phyloP scores from a whole-genome alignment of 2,888 invertebrate genomes.

The Chaetogeoica ovagalla region DNA sequence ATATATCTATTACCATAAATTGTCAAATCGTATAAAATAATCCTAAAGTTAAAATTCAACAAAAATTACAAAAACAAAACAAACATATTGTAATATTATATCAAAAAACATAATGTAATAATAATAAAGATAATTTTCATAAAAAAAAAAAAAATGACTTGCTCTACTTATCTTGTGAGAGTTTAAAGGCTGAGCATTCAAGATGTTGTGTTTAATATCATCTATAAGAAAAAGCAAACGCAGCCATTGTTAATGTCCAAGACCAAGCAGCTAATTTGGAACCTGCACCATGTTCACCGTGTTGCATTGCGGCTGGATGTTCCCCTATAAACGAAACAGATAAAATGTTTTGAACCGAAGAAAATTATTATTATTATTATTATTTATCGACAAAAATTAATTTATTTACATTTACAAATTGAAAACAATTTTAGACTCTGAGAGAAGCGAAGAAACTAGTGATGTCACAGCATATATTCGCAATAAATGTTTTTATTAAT shows the following conservation, averaged over 20 bases:
- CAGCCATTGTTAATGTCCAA: conserved; percentile 53
- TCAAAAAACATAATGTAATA: conserved; percentile 12
- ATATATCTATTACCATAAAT: conserved; percentile 6
- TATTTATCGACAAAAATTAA: conserved; percentile 10
- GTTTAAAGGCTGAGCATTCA: background rate
- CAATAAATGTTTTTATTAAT: no score
- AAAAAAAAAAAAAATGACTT: background rate
- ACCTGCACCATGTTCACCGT: conserved; percentile 61
- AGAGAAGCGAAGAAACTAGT: no score
- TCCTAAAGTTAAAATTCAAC: conserved; percentile 14
- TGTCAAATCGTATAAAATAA: conserved; percentile 14
- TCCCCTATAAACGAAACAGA: conserved; percentile 64
- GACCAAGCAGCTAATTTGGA: conserved; percentile 54
- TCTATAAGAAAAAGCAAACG: conserved; percentile 41
- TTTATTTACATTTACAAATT: background rate
- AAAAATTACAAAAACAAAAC: background rate
- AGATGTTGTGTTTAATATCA: conserved; percentile 26
- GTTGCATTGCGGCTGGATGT: conserved; percentile 77
- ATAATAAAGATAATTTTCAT: conserved; percentile 3
- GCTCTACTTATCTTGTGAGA: background rate
- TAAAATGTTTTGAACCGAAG: background rate
- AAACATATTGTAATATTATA: conserved; percentile 5
- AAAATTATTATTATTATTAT: conserved; percentile 22
- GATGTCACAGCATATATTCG: no score
- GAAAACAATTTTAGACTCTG: no score